These are phyloP conservation scores for Tautogolabrus adspersus DNA, from an alignment of 2,113 vertebrate genomes.

Conservation along the genomic window DNA sequence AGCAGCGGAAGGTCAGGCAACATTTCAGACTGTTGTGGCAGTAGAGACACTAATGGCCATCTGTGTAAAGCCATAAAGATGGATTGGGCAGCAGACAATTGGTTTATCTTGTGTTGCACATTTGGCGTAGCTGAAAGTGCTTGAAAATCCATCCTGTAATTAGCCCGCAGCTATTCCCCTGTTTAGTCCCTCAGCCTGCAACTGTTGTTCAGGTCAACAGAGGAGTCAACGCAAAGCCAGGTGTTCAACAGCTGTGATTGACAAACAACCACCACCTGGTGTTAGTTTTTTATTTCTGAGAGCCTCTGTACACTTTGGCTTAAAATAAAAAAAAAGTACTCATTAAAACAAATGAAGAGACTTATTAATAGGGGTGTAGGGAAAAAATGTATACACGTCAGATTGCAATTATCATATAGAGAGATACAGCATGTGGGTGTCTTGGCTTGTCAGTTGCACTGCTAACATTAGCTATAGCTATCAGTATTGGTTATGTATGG, in stretches of 20 bases:
- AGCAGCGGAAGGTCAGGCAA: slow-evolving; percentile 37
- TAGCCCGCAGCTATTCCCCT: slow-evolving; percentile 4
- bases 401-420: too few relatives aligned
- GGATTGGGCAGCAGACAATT: slow-evolving; percentile 14
- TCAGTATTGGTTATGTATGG: too few relatives aligned
- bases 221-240: slow-evolving; percentile 68
- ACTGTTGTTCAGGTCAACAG: slow-evolving; percentile 57
- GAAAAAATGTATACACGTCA: too few relatives aligned
- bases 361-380: too few relatives aligned
- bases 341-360: background rate
- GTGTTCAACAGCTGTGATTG: slow-evolving; percentile 75
- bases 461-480: too few relatives aligned
- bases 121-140: background rate
- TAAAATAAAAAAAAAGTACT: background rate
- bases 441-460: too few relatives aligned
- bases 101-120: slow-evolving; percentile 25
- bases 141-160: slow-evolving; percentile 53
- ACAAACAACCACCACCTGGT: slow-evolving; percentile 47
- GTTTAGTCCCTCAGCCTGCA: slow-evolving; percentile 41
- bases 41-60: slow-evolving; percentile 36
- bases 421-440: too few relatives aligned
- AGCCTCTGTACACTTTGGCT: background rate
- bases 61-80: slow-evolving; percentile 39
- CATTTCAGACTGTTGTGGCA: slow-evolving; percentile 30
- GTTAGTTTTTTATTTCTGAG: background rate